A percentile compares a stretch with the other conserved stretches of the same genome.
These are phyloP conservation scores for Anaspis maculata DNA, from an alignment of 2,888 invertebrate species.

Conservation along the genomic window DNA sequence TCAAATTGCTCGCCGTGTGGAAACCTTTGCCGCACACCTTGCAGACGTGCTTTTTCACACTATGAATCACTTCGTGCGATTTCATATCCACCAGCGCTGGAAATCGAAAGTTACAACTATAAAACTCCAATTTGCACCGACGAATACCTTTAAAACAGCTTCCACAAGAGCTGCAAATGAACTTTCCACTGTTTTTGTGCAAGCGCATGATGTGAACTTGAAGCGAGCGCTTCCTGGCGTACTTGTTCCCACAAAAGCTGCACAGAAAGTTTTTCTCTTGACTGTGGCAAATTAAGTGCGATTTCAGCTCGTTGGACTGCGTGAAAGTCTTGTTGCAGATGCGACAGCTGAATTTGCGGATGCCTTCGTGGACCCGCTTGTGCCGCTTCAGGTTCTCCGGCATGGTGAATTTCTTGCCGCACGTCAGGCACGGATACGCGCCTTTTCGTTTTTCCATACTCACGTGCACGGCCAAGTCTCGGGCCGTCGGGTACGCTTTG, in stretches of 20 bases:
- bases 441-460: slow-evolving; percentile 12
- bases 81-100: slow-evolving; percentile 8
- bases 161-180: slow-evolving; percentile 4
- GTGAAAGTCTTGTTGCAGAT: slow-evolving; percentile 10
- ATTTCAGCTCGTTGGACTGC: slow-evolving; percentile 12
- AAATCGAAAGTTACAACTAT: background rate
- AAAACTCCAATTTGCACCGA: background rate
- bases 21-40: too few species aligned
- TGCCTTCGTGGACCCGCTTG: slow-evolving; percentile 10
- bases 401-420: slow-evolving; percentile 13
- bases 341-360: slow-evolving; percentile 7
- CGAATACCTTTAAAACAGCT: slow-evolving; percentile 6
- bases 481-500: slow-evolving; percentile 4
- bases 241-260: slow-evolving; percentile 7
- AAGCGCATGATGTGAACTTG: slow-evolving; percentile 5
- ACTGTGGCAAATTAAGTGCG: slow-evolving; percentile 8
- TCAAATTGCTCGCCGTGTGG: too few species aligned
- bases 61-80: slow-evolving; percentile 7
- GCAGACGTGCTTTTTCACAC: too few species aligned
- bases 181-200: slow-evolving; percentile 1
- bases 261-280: slow-evolving; percentile 7
- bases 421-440: slow-evolving; percentile 13
- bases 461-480: slow-evolving; percentile 9
- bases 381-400: slow-evolving; percentile 12
- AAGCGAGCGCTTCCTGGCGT: slow-evolving; percentile 3